Conservation (phyloP, 2,797 vertebrate genomes). For the Protonibea diacanthus region DNA sequence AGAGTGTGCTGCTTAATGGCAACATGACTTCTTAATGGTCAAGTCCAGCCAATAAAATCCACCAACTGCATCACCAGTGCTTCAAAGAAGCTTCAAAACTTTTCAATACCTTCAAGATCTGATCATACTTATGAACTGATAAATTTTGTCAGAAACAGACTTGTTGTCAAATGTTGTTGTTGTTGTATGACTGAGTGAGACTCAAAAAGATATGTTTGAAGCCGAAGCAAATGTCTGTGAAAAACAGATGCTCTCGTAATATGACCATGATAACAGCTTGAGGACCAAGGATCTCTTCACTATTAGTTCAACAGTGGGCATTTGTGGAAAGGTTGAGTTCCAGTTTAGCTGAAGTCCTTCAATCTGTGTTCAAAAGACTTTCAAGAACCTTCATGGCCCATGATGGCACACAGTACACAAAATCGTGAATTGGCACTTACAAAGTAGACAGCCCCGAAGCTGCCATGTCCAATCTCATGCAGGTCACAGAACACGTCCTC, state of each 20-base stretch:
- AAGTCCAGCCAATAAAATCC: background rate
- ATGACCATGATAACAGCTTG: background rate
- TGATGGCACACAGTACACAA: background rate
- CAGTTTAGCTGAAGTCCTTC: background rate
- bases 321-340: background rate
- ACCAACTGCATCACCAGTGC: background rate
- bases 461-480: constrained; percentile 99
- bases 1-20: background rate
- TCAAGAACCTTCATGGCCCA: background rate
- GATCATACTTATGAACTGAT: background rate
- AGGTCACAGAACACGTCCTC: constrained; percentile 97
- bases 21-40: background rate
- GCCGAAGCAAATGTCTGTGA: background rate
- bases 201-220: background rate
- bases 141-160: background rate
- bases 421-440: constrained; percentile 84
- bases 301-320: background rate
- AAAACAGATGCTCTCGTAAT: background rate
- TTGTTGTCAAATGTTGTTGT: background rate
- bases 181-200: background rate
- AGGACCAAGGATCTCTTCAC: background rate
- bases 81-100: background rate
- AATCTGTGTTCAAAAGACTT: background rate
- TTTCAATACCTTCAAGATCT: background rate
- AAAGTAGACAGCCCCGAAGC: constrained; percentile 98